Percentiles rank a stretch among this genome's conserved stretches.
These are phyloP conservation scores for Drosophila prostipennis DNA, from an alignment of 2,888 invertebrate species.

Conservation along the genomic window DNA sequence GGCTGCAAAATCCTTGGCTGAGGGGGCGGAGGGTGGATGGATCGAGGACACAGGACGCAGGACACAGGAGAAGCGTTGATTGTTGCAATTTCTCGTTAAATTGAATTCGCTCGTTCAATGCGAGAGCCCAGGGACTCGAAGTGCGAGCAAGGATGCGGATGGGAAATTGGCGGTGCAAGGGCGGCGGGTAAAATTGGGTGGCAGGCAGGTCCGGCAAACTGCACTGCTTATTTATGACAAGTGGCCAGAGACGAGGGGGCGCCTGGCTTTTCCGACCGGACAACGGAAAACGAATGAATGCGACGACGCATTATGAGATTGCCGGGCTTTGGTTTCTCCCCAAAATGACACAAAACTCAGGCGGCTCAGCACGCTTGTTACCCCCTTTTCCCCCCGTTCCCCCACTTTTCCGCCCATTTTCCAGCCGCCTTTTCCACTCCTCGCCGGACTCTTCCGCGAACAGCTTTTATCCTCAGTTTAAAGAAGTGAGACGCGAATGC, in stretches of 20 bases:
- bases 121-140: conserved; percentile 54
- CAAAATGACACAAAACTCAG: conserved; percentile 69
- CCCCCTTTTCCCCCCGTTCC: neutral
- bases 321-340: conserved; percentile 55
- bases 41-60: neutral
- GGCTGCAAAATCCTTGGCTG: neutral
- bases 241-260: conserved; percentile 17
- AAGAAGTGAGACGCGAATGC: conserved; percentile 14
- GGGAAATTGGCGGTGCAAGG: conserved; percentile 8
- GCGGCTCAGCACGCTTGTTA: conserved; percentile 40
- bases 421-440: neutral
- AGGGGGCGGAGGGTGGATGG: too few relatives aligned
- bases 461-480: conserved; percentile 45
- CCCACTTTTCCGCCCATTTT: neutral
- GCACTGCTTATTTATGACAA: conserved; percentile 44
- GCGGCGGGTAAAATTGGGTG: neutral
- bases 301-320: conserved; percentile 65
- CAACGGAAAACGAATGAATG: conserved; percentile 50
- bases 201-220: conserved; percentile 13
- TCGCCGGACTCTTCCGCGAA: neutral
- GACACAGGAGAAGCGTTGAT: conserved; percentile 63
- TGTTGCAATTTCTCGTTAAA: conserved; percentile 79
- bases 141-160: conserved; percentile 29
- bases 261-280: conserved; percentile 25
- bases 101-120: conserved; percentile 74